Base-by-base conservation (phyloP, 2,113 vertebrate species). In the Dipodomys merriami region DNA sequence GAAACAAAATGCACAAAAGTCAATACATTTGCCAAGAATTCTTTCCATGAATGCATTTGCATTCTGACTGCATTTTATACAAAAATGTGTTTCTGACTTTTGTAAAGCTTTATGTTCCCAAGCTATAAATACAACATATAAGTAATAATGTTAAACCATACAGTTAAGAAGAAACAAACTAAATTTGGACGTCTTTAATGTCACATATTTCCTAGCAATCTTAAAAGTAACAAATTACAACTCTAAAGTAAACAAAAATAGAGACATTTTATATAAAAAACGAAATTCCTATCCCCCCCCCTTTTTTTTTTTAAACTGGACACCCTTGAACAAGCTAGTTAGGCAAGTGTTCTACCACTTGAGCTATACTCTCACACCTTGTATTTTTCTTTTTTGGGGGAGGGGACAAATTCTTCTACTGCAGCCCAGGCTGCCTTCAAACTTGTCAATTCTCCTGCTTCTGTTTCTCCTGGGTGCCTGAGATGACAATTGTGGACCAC, bases 121-220 rank as follows among this genome's bases (percentile, higher is more conserved):
- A 95, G 82, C 49, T 93, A 90, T 81, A 95, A 83, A 94, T 72
- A 72, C 23, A 88, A 65, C 46, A 89, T 73, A 18, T 13, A 94
- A 94, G 18, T 79, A 94, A 96, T 74, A 95, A 67, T 12, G 39
- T 33, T 95, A 95, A 95, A 89, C 90, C 89, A 95, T 30, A 60
- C 4, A 86, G 62, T 84, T 73, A 72, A 67, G 60, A 91, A 90
- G n/a, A 84, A 84, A 79, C 64, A 18, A 23, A 94, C n/a, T 93
- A 88, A 81, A 94, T 64, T n/a, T 76, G 86, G 15, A 60, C 85
- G 60, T 64, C 62, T 93, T 91, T 49, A 83, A 83, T 82, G 67
- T 82, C 65, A 91, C 23, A 27, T 73, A 94, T 74, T 91, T 93
- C 49, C 64, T 85, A n/a, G n/a, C 71, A 94, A 83, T 89, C 13